Base-by-base conservation (phyloP, 2,888 invertebrate genomes). In the Drepanosiphum platanoidis region DNA sequence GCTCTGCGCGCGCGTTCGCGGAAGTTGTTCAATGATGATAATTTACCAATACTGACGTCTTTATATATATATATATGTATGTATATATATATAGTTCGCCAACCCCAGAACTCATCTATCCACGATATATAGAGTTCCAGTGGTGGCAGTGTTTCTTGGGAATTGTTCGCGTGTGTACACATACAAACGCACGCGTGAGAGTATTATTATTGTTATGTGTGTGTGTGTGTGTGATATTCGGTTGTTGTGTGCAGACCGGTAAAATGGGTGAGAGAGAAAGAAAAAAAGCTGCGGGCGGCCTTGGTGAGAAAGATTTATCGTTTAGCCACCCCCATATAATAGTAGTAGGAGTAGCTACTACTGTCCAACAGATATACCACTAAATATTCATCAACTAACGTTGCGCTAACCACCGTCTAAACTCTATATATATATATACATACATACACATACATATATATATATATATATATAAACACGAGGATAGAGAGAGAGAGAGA, bases 301-400 rank as follows among this genome's bases (percentile, higher is more conserved):
- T 82, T 42, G 81, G 39, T 30, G 58, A 39, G 72, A 82, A 71
- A 61, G 81, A 82, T 82, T 82, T 82, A 82, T 82, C 81, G 81
- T 82, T 61, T 72, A 72, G 58, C 71, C 81, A 72, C 81, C 81
- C 81, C 81, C 81, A 39, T 82, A 61, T 71, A 72, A 72, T 78
- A 71, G 39, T 61, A 72, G 81, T 72, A 81, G 81, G 71, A 82
- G 72, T 72, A 82, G 71, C 71, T 71, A 71, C 81, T 72, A 82
- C 81, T 82, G 81, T 82, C 81, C 81, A 72, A 82, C 81, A 82
- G 72, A 82, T 82, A 81, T 52, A 82, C 81, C 81, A 82, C 81
- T 82, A 82, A 82, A 82, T 82, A 82, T 82, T 82, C 81, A 82
- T 82, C 81, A 82, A 82, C 81, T 32, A 32, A 81, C 70, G 52